Base-by-base conservation (phyloP, 1,140 invertebrate species). In the Medauroidea extradentata region DNA sequence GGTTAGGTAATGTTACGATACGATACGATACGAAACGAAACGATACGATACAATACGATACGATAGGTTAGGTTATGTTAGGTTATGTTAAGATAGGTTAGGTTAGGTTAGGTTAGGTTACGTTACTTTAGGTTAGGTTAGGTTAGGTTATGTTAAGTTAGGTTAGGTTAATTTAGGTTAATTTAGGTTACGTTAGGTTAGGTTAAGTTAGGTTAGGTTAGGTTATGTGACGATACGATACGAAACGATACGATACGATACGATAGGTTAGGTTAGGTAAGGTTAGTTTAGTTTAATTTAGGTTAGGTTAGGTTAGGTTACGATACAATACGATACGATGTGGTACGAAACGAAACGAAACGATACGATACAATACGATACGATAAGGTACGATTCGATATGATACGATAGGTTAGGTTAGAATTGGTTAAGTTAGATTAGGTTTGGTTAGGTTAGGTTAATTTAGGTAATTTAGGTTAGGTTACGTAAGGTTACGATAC, bases 391-490 rank as follows among this genome's bases (percentile, higher is more conserved):
- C 42, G 14, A 19, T 44, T 7, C 42, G 14, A 19, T 44, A 44
- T 19, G 14, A 14, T 44, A 44, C 27, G 50, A 55, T 51, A 57
- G 57, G 57, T 59, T 51, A 59, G 57, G 56, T 61, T 53, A 50
- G 56, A 50, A 57, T 39, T 34, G 56, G 59, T 61, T 53, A 49
- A 39, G 59, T 61, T 42, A 60, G 56, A 50, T 61, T 53, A 50
- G 59, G 56, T 61, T 43, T 59, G 63, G 63, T 65, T 53, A 63
- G 63, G 63, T 57, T 64, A 58, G 63, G 63, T 65, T n/a, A n/a
- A n/a, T n/a, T n/a, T n/a, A n/a, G n/a, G n/a, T n/a, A n/a, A n/a
- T n/a, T n/a, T n/a, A n/a, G n/a, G n/a, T n/a, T n/a, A n/a, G n/a
- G n/a, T n/a, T n/a, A n/a, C n/a, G n/a, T n/a, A n/a, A n/a, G n/a